Base-by-base conservation (phyloP, 2,113 vertebrate genomes). In the Triplophysa tibetana region DNA sequence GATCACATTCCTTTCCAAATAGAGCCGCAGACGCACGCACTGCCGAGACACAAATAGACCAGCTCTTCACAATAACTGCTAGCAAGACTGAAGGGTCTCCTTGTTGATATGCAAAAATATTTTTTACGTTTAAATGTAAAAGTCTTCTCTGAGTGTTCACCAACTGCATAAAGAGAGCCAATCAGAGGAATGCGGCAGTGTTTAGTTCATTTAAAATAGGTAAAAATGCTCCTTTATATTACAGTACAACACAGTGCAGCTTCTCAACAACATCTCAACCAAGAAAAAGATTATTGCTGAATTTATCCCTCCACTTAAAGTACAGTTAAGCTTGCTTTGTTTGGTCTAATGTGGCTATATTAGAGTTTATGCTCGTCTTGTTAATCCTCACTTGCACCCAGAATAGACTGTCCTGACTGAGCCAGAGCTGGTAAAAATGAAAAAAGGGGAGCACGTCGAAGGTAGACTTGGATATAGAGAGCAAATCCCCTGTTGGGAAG, bases 1-100 rank as follows among this genome's bases (percentile, higher is more conserved):
- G 50, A 84, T 86, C 76, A 81, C 90, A 94, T 94, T 92, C 92
- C 91, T 91, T 92, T 94, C 92, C 89, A 94, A 93, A 93, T 91
- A 88, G 86, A 94, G 92, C 70, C 33, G 67, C 88, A 75, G 78
- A 87, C 64, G 74, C 95, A 95, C 88, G 92, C 95, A 86, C 85
- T n/a, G 65, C 66, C 48, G 56, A 50, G 74, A 83, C 82, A 78
- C 84, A 91, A 92, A 93, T 93, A 93, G 48, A 81, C 78, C 73
- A 17, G 70, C 75, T 24, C 80, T 16, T 45, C 79, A 70, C 68
- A 54, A 52, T 19, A 23, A 24, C 33, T 75, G 83, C 76, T 63
- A 77, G 81, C 56, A 69, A 69, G 58, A 70, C 63, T 65, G 43
- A 60, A 70, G 68, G 62, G 50, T 48, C 62, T 58, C 75, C 64